Evolutionary conservation across 1,140 invertebrate genomes (phyloP).

Genomic region (Lerema accius): DNA sequence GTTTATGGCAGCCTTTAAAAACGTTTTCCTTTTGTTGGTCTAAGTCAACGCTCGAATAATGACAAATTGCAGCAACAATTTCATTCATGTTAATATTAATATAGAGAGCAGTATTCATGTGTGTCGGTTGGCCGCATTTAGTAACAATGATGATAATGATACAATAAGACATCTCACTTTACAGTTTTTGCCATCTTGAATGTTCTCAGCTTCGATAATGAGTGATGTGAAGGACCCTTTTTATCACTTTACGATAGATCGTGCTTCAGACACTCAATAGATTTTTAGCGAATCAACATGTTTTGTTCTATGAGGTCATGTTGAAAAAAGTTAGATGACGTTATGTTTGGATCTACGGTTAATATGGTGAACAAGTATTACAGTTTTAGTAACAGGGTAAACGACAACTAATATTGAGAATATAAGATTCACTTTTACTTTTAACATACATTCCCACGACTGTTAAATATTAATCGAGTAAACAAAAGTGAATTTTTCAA

Average conservation of each 20-base stretch:
- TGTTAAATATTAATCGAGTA: no score
- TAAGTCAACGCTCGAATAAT: slow-evolving; percentile 30
- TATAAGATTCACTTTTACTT: no score
- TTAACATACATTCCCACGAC: no score
- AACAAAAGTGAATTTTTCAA: no score
- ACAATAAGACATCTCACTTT: slow-evolving; percentile 18
- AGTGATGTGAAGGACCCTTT: slow-evolving; percentile 23
- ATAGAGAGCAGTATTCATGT: slow-evolving; percentile 16
- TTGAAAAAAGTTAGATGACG: slow-evolving; percentile 6
- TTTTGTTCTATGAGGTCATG: slow-evolving; percentile 2
- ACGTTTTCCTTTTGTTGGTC: slow-evolving; percentile 15
- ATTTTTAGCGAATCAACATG: slow-evolving; percentile 1
- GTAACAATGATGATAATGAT: slow-evolving; percentile 31
- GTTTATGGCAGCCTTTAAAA: background rate
- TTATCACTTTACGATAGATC: slow-evolving; percentile 11
- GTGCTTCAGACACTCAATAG: slow-evolving; percentile 1
- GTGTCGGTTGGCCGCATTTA: slow-evolving; percentile 23
- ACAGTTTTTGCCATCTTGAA: slow-evolving; percentile 22
- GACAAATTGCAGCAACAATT: slow-evolving; percentile 25
- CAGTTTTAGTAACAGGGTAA: no score
- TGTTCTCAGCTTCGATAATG: slow-evolving; percentile 17
- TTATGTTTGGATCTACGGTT: no score
- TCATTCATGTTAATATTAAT: slow-evolving; percentile 25
- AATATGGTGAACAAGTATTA: background rate
- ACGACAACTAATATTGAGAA: no score